A percentile compares a stretch with the other conserved stretches of the same genome.
phyloP scores from a whole-genome alignment of 2,888 invertebrate genomes.

The Microctonus hyperodae region DNA sequence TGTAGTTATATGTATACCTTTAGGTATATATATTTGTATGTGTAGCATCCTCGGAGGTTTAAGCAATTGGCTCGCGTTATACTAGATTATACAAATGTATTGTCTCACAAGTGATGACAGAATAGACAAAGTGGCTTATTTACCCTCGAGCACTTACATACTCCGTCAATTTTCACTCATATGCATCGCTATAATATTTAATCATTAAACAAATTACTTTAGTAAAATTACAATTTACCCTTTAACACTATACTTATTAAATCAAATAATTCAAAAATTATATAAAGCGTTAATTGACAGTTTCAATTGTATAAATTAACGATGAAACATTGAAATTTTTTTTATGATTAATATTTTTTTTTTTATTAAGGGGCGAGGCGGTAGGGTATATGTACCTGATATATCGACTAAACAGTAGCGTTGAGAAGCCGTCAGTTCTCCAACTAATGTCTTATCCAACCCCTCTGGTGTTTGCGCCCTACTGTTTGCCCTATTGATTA shows the following conservation, averaged over 20 bases:
- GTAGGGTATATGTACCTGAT: conserved; percentile 33
- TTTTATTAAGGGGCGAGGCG: neutral
- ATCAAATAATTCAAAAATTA: too few relatives aligned
- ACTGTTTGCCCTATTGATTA: conserved; percentile 53
- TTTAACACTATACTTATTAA: conserved; percentile 27
- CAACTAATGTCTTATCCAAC: conserved; percentile 37
- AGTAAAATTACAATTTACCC: neutral
- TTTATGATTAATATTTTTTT: too few relatives aligned
- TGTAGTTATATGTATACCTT: too few relatives aligned
- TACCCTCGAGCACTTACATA: conserved; percentile 39
- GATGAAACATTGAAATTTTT: too few relatives aligned
- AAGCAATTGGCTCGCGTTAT: conserved; percentile 34
- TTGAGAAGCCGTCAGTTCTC: conserved; percentile 31
- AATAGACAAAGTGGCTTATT: conserved; percentile 28
- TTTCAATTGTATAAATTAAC: too few relatives aligned
- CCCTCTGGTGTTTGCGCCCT: conserved; percentile 45
- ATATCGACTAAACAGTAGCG: conserved; percentile 45
- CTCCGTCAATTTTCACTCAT: conserved; percentile 41
- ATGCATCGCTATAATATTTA: conserved; percentile 38
- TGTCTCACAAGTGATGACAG: conserved; percentile 43
- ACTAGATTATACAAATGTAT: conserved; percentile 41
- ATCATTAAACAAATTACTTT: conserved; percentile 49
- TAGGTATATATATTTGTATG: neutral
- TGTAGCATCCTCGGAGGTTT: conserved; percentile 29
- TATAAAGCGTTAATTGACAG: too few relatives aligned